Percentiles rank a stretch among this genome's conserved stretches.
phyloP scores from a whole-genome alignment of 1,140 invertebrate species.

The Triops cancriformis region DNA sequence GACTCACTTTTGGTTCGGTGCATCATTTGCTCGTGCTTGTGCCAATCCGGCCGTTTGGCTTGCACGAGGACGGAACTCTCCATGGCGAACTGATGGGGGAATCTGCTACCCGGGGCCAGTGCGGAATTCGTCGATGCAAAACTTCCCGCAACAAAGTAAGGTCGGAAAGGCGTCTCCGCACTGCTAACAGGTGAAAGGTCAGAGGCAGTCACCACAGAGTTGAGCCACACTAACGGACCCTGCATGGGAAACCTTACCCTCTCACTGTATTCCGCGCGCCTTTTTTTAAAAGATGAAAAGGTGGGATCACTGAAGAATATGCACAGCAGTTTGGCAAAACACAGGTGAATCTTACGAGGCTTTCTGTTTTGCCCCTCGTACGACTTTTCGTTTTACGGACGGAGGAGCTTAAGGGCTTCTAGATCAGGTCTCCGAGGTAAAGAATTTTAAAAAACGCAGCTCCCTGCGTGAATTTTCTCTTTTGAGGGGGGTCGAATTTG shows the following conservation, averaged over 20 bases:
- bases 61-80: conserved; percentile 37
- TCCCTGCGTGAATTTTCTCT: too few relatives aligned
- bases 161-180: not conserved
- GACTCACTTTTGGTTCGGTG: conserved; percentile 5
- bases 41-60: conserved; percentile 45
- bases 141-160: not conserved
- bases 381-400: too few relatives aligned
- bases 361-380: too few relatives aligned
- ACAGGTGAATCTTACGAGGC: not conserved
- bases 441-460: too few relatives aligned
- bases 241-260: not conserved
- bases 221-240: not conserved
- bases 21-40: conserved; percentile 50
- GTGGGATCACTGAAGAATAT: not conserved
- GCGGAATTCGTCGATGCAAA: not conserved
- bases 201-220: conserved; percentile 5
- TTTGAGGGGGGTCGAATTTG: too few relatives aligned
- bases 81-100: conserved; percentile 30
- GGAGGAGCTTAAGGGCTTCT: too few relatives aligned
- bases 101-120: conserved; percentile 1
- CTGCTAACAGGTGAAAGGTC: conserved; percentile 4
- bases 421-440: too few relatives aligned
- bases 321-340: not conserved
- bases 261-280: not conserved
- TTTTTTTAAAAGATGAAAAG: not conserved